Conservation (phyloP, 2,888 invertebrate genomes). For the Caenorhabditis drosophilae region DNA sequence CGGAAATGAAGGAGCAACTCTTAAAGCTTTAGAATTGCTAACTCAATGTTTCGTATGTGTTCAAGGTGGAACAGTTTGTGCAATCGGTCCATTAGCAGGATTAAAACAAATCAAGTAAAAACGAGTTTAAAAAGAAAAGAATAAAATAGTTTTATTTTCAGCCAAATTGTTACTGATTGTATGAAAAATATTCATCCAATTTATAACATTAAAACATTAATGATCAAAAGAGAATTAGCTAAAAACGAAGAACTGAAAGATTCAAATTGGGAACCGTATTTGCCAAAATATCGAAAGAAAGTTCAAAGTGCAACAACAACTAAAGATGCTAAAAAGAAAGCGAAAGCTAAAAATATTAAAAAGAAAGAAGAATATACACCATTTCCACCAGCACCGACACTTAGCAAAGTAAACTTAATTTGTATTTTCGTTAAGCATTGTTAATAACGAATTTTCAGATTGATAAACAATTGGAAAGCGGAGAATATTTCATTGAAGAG, state of each 20-base stretch:
- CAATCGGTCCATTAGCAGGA: slow-evolving; percentile 93
- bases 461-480: slow-evolving; percentile 86
- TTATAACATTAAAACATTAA: slow-evolving; percentile 89
- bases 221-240: slow-evolving; percentile 93
- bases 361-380: slow-evolving; percentile 94
- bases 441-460: background rate
- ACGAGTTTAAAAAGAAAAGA: no score
- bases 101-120: slow-evolving; percentile 71
- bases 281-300: slow-evolving; percentile 93
- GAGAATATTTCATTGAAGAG: slow-evolving; percentile 90
- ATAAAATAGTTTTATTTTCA: slow-evolving; percentile 21
- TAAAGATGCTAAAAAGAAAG: slow-evolving; percentile 65
- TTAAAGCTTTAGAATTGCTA: slow-evolving; percentile 91
- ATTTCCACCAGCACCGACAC: slow-evolving; percentile 90
- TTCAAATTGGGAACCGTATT: slow-evolving; percentile 94
- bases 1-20: slow-evolving; percentile 95
- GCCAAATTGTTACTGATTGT: slow-evolving; percentile 87
- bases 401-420: slow-evolving; percentile 78
- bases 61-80: slow-evolving; percentile 89
- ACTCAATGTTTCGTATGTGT: slow-evolving; percentile 93
- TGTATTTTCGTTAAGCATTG: background rate
- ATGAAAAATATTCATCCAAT: slow-evolving; percentile 99
- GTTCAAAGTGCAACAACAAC: slow-evolving; percentile 61
- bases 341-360: slow-evolving; percentile 76
- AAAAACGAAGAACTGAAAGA: slow-evolving; percentile 89